Percentiles rank a stretch among this genome's conserved stretches.
Evolutionary conservation across 2,888 invertebrate species (phyloP).

Genomic region (Junonia oenone): DNA sequence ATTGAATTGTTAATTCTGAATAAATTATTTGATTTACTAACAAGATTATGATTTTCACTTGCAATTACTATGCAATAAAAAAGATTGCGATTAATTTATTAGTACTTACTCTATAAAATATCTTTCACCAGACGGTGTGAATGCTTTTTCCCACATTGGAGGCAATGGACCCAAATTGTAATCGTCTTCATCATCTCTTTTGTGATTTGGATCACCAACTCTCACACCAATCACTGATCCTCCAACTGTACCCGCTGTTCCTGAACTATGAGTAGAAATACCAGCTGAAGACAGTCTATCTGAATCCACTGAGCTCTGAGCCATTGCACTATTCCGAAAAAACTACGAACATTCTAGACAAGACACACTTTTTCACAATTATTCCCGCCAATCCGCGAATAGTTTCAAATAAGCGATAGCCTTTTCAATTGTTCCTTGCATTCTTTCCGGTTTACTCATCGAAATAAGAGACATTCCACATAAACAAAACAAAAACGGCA

Average conservation of each 20-base stretch:
- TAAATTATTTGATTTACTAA: slow-evolving; percentile 6
- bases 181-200: slow-evolving; percentile 81
- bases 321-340: slow-evolving; percentile 43
- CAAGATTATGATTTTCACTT: slow-evolving; percentile 11
- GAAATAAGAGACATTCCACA: slow-evolving; percentile 49
- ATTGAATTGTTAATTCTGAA: slow-evolving; percentile 31
- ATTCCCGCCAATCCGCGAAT: slow-evolving; percentile 27
- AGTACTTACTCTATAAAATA: slow-evolving; percentile 96
- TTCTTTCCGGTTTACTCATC: slow-evolving; percentile 54
- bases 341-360: slow-evolving; percentile 16
- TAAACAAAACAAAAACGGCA: slow-evolving; percentile 67
- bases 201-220: slow-evolving; percentile 56
- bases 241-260: slow-evolving; percentile 67
- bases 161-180: slow-evolving; percentile 95
- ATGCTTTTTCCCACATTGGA: slow-evolving; percentile 98
- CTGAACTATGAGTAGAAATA: slow-evolving; percentile 72
- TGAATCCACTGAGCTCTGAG: slow-evolving; percentile 69
- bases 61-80: background rate
- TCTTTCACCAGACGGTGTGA: slow-evolving; percentile 96
- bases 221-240: slow-evolving; percentile 72
- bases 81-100: background rate
- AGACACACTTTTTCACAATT: slow-evolving; percentile 6
- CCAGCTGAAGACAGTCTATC: slow-evolving; percentile 73
- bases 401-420: slow-evolving; percentile 28
- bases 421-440: slow-evolving; percentile 34